Conservation (phyloP, 1,140 invertebrate genomes). For the Sarcophaga bullata region DNA sequence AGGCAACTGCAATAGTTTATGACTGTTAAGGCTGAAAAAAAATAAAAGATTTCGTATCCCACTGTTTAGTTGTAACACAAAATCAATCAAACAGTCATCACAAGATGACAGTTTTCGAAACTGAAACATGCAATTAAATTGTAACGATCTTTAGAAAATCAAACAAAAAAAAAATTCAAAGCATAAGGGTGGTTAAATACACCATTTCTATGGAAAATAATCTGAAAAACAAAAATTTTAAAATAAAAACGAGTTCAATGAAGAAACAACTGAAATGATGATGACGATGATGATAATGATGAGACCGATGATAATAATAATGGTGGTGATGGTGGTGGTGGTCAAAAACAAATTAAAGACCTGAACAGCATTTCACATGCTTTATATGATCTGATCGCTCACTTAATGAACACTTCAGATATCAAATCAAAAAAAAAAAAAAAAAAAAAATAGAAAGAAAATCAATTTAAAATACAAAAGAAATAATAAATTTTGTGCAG, state of each 20-base stretch:
- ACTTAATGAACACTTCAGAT: slow-evolving; percentile 17
- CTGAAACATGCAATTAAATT: background rate
- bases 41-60: no score
- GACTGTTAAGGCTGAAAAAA: no score
- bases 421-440: no score
- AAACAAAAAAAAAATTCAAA: background rate
- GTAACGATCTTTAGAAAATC: background rate
- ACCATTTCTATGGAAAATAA: background rate
- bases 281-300: no score
- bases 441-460: no score
- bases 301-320: no score
- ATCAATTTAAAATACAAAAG: background rate
- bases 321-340: background rate
- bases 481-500: background rate
- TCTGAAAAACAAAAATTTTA: background rate
- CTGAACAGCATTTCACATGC: background rate
- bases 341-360: slow-evolving; percentile 5
- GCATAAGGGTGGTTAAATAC: background rate
- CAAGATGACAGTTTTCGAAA: slow-evolving; percentile 17
- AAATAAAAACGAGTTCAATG: background rate
- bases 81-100: slow-evolving; percentile 18
- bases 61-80: background rate
- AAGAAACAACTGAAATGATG: background rate
- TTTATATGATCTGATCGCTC: background rate
- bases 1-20: no score